Conservation (phyloP, 2,113 vertebrate genomes). For the Colossoma macropomum region DNA sequence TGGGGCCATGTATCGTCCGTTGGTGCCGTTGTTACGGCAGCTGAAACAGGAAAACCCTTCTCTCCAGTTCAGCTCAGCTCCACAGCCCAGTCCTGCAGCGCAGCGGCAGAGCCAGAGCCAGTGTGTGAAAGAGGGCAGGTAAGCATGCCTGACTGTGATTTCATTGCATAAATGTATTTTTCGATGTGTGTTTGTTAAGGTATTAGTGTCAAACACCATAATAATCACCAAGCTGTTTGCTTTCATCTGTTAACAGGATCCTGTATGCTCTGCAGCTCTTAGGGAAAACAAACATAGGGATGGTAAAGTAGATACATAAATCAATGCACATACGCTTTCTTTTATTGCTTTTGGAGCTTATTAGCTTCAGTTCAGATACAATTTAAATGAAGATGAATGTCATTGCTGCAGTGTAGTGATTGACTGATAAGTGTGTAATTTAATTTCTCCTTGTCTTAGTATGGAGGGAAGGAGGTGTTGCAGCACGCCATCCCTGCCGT, state of each 20-base stretch:
- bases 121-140: slow-evolving; percentile 71
- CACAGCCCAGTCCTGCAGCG: slow-evolving; percentile 55
- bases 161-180: neutral
- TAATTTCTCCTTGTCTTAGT: slow-evolving; percentile 62
- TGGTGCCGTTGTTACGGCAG: slow-evolving; percentile 75
- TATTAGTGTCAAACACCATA: slow-evolving; percentile 11
- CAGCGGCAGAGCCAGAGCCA: slow-evolving; percentile 50
- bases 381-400: neutral
- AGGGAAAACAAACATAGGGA: slow-evolving; percentile 75
- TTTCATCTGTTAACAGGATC: slow-evolving; percentile 68
- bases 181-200: neutral
- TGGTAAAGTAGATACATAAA: slow-evolving; percentile 67
- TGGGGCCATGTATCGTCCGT: slow-evolving; percentile 68
- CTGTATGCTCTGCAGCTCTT: slow-evolving; percentile 79
- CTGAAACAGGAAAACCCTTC: slow-evolving; percentile 77
- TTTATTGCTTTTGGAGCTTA: neutral
- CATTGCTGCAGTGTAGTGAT: neutral
- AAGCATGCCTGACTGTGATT: slow-evolving; percentile 1
- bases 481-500: slow-evolving; percentile 74
- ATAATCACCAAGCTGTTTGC: slow-evolving; percentile 4
- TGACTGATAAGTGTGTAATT: neutral
- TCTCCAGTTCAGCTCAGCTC: slow-evolving; percentile 63
- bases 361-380: neutral
- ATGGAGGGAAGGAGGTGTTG: slow-evolving; percentile 82
- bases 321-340: neutral